Evolutionary conservation across 2,888 invertebrate genomes (phyloP), one percentile per base, ranked within the genome.

Genomic region (Neoscelio sp.): DNA sequence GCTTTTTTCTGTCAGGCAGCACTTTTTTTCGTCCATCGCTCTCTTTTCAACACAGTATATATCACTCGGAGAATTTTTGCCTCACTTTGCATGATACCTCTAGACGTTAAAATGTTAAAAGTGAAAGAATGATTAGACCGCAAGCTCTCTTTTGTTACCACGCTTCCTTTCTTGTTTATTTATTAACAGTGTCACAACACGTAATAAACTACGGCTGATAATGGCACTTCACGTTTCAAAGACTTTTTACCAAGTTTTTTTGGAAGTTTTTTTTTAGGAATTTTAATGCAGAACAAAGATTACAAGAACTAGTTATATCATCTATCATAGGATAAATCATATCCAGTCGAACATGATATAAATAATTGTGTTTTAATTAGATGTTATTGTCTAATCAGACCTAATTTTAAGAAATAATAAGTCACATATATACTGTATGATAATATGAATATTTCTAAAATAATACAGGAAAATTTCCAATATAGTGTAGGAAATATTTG

Each of bases 21-120:
- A 26, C 65, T 74, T 65, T 76, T 79, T 78, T 58, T 10, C 17
- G 18, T 12, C 64, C 54, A 42, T 65, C 74, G 68, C 54, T 44
- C 54, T 67, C 70, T 64, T 23, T 65, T 40, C 35, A 10, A n/a
- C 56, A 28, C 33, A 8, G n/a, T 26, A 44, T 76, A 77, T 60
- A 80, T 81, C 67, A 71, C 62, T 30, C 35, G 54, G 28, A 67
- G 23, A 67, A 60, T 76, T 62, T 75, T 65, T 26, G 52, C 64
- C 28, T 65, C 56, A 58, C 70, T 79, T 50, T 68, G 64, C 65
- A 52, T 76, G 68, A 71, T 76, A 68, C 64, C 56, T 73, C 62
- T 33, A 26, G 52, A 62, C 60, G 64, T 58, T 74, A 46, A 74
- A 60, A 73, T 64, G 74, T 38, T 65, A 58, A 70, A 70, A 40